A percentile compares a stretch with the other conserved stretches of the same genome.
phyloP scores from a whole-genome alignment of 37 sponge, comb jelly and placozoan genomes.

The Beroe forskalii region DNA sequence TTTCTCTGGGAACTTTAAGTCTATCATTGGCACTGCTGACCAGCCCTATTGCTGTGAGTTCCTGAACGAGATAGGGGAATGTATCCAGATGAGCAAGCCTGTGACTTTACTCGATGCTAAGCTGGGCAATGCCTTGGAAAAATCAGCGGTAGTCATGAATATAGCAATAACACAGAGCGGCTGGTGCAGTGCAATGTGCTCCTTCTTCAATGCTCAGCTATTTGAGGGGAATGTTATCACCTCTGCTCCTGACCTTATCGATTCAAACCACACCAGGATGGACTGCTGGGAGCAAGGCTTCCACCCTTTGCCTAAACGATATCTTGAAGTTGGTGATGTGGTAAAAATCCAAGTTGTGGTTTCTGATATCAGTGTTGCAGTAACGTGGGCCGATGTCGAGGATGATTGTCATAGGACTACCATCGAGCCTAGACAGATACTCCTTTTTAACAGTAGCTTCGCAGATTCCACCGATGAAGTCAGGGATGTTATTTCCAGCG shows the following conservation, averaged over 20 bases:
- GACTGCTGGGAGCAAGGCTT: conserved; percentile 63
- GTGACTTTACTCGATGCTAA: background rate
- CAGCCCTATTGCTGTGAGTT: conserved; percentile 47
- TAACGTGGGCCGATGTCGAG: background rate
- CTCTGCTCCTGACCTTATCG: background rate
- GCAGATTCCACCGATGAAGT: background rate
- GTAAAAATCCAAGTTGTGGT: background rate
- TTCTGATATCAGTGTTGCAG: background rate
- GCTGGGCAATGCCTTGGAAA: background rate
- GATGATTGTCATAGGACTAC: background rate
- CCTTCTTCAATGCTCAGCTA: conserved; percentile 30
- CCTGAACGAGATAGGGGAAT: background rate
- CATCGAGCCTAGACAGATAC: background rate
- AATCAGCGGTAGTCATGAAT: background rate
- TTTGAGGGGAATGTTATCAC: background rate
- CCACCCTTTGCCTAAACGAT: conserved; percentile 23
- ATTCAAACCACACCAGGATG: background rate
- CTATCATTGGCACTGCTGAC: background rate
- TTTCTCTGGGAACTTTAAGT: background rate
- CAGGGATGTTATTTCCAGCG: background rate
- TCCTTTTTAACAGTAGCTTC: background rate
- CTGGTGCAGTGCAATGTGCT: background rate
- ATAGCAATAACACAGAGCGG: background rate
- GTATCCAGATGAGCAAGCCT: background rate
- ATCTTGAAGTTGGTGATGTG: background rate